Evolutionary conservation across 2,797 vertebrate species (phyloP).

Genomic region (Onychomys leucogaster): DNA sequence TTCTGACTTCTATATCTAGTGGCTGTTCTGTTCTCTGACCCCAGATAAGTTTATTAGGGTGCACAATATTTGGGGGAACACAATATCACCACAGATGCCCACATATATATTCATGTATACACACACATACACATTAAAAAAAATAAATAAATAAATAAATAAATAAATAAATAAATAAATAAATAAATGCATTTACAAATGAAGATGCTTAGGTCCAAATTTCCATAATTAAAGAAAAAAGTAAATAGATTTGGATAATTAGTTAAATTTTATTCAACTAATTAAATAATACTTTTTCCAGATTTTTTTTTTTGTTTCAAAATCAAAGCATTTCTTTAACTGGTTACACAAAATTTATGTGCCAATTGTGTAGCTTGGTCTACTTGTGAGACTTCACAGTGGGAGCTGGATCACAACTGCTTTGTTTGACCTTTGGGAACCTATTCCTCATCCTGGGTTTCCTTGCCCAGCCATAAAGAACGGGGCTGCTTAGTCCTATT

Average conservation of each 20-base stretch:
- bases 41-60: no score
- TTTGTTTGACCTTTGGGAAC: neutral
- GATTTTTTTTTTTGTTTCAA: neutral
- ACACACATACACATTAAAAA: neutral
- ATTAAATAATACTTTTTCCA: neutral
- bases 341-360: neutral
- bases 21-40: no score
- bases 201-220: neutral
- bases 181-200: neutral
- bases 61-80: no score
- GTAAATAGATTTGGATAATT: neutral
- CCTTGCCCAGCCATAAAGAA: neutral
- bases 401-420: neutral
- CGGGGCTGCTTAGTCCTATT: neutral
- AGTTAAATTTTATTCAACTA: neutral
- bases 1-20: no score
- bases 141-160: neutral
- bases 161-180: neutral
- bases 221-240: neutral
- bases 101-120: neutral
- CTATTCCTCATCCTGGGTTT: neutral
- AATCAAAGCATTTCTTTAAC: neutral
- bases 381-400: no score
- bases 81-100: no score
- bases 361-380: no score